Conservation (phyloP, 1,140 invertebrate species). For the Microvelia longipes region DNA sequence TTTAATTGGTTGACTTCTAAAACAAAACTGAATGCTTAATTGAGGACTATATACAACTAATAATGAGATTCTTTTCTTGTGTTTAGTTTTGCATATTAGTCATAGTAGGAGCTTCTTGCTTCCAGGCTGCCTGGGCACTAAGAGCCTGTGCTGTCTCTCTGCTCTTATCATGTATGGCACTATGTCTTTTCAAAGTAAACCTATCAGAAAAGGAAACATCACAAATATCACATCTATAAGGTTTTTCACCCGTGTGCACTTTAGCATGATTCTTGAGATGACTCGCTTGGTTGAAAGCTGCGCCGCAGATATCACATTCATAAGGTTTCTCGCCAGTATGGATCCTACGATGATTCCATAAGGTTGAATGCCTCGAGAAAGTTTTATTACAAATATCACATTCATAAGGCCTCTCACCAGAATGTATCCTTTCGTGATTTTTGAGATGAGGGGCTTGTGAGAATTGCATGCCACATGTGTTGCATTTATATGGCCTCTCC, state of each 20-base stretch:
- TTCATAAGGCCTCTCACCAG: constrained; percentile 22
- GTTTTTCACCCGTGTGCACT: constrained; percentile 17
- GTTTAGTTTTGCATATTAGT: too few species aligned
- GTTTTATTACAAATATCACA: constrained; percentile 26
- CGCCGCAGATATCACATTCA: constrained; percentile 19
- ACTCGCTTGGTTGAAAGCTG: constrained; percentile 27
- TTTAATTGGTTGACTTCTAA: too few species aligned
- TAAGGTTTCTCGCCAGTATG: constrained; percentile 30
- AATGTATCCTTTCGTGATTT: constrained; percentile 24
- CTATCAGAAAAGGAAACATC: background rate
- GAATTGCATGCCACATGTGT: constrained; percentile 10
- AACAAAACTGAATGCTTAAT: too few species aligned
- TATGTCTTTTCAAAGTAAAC: background rate
- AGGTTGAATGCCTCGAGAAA: constrained; percentile 1
- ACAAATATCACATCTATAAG: constrained; percentile 25
- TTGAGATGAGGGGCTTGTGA: background rate
- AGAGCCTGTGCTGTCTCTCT: background rate
- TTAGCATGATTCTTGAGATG: constrained; percentile 23
- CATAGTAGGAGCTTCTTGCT: too few species aligned
- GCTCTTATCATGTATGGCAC: constrained; percentile 1
- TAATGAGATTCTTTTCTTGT: too few species aligned
- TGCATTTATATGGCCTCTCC: constrained; percentile 13
- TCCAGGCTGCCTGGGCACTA: background rate
- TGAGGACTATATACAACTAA: too few species aligned
- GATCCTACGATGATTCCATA: constrained; percentile 21